Percentiles rank a stretch among this genome's conserved stretches.
These are phyloP conservation scores for Megamerina dolium DNA, from an alignment of 2,888 invertebrate genomes.

Conservation along the genomic window DNA sequence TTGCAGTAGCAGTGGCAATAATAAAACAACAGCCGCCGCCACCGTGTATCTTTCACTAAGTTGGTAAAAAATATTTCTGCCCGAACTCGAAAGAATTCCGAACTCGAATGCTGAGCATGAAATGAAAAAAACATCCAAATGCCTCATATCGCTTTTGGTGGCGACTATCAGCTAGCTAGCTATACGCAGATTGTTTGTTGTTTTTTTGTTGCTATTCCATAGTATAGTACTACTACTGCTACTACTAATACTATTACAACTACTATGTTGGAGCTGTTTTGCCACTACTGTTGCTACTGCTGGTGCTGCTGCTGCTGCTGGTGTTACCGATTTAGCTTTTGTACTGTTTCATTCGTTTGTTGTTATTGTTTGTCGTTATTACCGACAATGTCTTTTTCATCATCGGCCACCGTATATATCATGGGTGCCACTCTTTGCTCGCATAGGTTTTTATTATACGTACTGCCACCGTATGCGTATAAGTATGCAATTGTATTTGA, in stretches of 20 bases:
- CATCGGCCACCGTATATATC: too few relatives aligned
- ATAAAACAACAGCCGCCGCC: constrained; percentile 15
- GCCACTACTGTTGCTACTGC: not conserved
- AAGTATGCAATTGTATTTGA: too few relatives aligned
- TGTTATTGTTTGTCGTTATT: too few relatives aligned
- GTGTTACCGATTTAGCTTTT: constrained; percentile 4
- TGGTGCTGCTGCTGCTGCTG: not conserved
- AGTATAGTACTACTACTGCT: not conserved
- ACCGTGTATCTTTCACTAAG: constrained; percentile 8
- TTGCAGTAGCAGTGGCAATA: not conserved
- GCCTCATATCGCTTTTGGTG: constrained; percentile 28
- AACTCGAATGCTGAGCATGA: constrained; percentile 47
- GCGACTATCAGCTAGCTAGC: not conserved
- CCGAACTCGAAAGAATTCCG: constrained; percentile 50
- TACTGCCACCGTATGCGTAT: too few relatives aligned
- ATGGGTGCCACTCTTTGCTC: too few relatives aligned
- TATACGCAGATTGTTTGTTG: not conserved
- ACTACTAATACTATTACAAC: constrained; percentile 1
- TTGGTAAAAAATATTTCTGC: constrained; percentile 43
- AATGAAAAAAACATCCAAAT: constrained; percentile 47
- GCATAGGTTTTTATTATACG: too few relatives aligned
- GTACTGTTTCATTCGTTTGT: too few relatives aligned
- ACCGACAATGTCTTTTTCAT: too few relatives aligned
- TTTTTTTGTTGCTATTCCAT: constrained; percentile 3
- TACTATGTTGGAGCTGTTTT: not conserved